Evolutionary conservation across 2,797 vertebrate genomes (phyloP).

Genomic region (Mus minutoides): DNA sequence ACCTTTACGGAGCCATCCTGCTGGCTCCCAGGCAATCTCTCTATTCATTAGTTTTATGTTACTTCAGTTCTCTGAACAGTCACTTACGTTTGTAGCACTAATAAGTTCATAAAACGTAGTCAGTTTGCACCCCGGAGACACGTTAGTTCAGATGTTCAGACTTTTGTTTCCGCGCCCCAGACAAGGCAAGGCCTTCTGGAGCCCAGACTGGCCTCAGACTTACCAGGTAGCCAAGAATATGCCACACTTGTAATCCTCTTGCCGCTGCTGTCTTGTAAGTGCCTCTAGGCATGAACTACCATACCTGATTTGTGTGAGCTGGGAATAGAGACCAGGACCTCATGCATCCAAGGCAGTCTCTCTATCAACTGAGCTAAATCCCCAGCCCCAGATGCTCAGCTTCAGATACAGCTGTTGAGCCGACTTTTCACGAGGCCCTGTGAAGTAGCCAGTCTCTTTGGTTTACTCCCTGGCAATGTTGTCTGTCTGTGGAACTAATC

Average conservation of each 20-base stretch:
- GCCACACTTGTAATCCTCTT: neutral
- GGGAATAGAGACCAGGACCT: neutral
- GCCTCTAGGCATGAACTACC: neutral
- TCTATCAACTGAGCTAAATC: neutral
- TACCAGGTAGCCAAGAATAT: neutral
- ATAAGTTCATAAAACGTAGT: neutral
- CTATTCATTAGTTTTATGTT: neutral
- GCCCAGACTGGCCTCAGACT: neutral
- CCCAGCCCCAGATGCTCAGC: neutral
- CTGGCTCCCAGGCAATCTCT: neutral
- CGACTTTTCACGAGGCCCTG: neutral
- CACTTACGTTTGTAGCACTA: neutral
- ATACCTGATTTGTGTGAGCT: neutral
- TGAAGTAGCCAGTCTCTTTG: neutral
- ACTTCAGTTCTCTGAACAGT: constrained; percentile 8
- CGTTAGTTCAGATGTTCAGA: neutral
- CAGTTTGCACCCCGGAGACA: neutral
- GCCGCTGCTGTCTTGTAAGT: neutral
- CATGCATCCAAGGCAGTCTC: too few species aligned
- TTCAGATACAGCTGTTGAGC: neutral
- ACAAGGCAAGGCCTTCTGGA: neutral
- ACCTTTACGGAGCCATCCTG: neutral
- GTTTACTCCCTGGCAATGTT: neutral
- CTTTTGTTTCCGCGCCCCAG: neutral
- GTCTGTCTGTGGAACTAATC: neutral